Percentiles rank a stretch among this genome's conserved stretches.
Evolutionary conservation across 1,140 invertebrate species (phyloP).

Genomic region (Dreissena polymorpha): DNA sequence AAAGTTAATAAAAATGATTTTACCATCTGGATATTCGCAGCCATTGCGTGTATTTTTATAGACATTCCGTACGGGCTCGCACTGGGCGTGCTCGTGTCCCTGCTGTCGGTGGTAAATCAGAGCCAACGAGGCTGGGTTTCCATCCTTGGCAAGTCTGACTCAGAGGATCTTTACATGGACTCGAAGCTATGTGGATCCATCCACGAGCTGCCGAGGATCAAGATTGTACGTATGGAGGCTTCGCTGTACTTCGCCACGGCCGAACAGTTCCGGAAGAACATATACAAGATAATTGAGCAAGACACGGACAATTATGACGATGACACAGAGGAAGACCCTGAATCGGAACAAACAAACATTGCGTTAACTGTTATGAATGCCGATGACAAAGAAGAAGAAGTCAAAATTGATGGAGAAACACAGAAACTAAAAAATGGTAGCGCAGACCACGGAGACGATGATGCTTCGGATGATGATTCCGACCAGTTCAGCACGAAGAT

Average conservation of each 20-base stretch:
- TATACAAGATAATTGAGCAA: conserved; percentile 57
- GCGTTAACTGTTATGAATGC: neutral
- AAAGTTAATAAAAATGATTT: conserved; percentile 69
- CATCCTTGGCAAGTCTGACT: conserved; percentile 37
- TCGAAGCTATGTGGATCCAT: conserved; percentile 38
- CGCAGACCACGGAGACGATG: neutral
- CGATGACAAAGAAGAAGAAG: conserved; percentile 8
- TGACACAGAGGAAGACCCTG: neutral
- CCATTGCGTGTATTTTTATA: conserved; percentile 55
- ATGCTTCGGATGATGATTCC: neutral
- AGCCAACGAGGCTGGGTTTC: conserved; percentile 59
- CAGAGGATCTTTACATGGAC: conserved; percentile 56
- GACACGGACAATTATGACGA: conserved; percentile 30
- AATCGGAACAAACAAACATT: conserved; percentile 49
- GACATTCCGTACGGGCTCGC: conserved; percentile 68
- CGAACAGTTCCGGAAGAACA: conserved; percentile 70
- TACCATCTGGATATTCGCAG: conserved; percentile 66
- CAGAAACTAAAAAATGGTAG: neutral
- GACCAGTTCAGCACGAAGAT: conserved; percentile 50
- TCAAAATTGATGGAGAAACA: neutral
- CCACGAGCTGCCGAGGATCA: conserved; percentile 83
- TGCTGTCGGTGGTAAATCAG: conserved; percentile 64
- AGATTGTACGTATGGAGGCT: conserved; percentile 73
- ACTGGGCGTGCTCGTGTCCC: conserved; percentile 62
- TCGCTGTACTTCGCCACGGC: conserved; percentile 75